Conservation (phyloP, 2,113 vertebrate species). For the Salvator merianae region DNA sequence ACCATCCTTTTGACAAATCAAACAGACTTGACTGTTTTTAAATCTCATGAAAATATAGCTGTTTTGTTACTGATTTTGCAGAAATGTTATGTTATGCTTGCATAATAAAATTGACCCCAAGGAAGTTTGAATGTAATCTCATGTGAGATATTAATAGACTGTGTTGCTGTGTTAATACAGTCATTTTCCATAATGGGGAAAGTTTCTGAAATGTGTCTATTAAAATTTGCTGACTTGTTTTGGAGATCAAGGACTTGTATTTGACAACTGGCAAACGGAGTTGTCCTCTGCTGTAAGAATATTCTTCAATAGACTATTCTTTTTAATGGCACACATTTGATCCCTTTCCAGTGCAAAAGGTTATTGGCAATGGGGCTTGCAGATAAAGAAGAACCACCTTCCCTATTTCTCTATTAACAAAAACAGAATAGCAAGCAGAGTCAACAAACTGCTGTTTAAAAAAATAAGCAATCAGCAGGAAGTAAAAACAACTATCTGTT, state of each 20-base stretch:
- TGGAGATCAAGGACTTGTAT: background rate
- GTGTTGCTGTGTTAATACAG: background rate
- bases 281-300: background rate
- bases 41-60: background rate
- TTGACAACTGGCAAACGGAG: background rate
- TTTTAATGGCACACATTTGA: background rate
- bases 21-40: background rate
- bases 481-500: background rate
- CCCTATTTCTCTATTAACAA: background rate
- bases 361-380: background rate
- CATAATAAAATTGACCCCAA: background rate
- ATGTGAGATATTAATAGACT: background rate
- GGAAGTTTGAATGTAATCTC: conserved; percentile 21
- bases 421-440: background rate
- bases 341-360: background rate
- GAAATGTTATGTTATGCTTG: background rate
- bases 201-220: no score
- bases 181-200: background rate
- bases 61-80: background rate
- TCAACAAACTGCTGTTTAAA: background rate
- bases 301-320: background rate
- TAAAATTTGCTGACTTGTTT: no score
- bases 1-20: background rate
- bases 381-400: background rate
- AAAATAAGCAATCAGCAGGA: background rate